Base-by-base conservation (phyloP, 2,113 vertebrate species). In the Tetrax tetrax region DNA sequence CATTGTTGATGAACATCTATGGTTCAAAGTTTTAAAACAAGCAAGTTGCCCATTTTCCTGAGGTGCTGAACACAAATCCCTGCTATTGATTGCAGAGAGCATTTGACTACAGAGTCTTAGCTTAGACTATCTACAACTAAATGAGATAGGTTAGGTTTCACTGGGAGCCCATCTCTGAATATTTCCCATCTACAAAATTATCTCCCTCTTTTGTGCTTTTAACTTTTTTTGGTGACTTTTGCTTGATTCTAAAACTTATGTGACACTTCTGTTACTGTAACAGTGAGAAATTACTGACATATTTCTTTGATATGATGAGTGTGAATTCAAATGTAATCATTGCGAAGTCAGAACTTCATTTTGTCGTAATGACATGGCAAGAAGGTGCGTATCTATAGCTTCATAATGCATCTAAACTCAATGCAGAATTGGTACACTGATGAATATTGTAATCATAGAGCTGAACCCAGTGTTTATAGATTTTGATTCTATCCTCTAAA, bases 1-100 rank as follows among this genome's bases (percentile, higher is more conserved):
- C 56, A 57, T n/a, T 75, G 68, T 64, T 33, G 60, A 51, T 25
- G 47, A 89, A 83, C 72, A 81, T 63, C 48, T 41, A 83, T 19
- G 50, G 71, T 95, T 92, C 88, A 88, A 33, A 43, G 50, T 47
- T 90, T 83, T 71, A 70, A 78, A 92, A 82, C 29, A 69, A 86
- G 60, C 9, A 38, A 60, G 28, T 45, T 89, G 14, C 57, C 35
- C 51, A 6, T 64, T 90, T 94, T 90, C 84, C 70, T 8, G 50
- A 89, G 28, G 31, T 47, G 80, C 25, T 57, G 50, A 84, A 53
- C 19, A 65, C 15, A 82, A 53, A 57, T 35, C 14, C 35, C 20
- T 33, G 27, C 18, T 54, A 57, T 63, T 2, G 4, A 37, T 45
- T 78, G 45, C 6, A 77, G 29, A 35, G 33, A 59, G 5, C 1